Evolutionary conservation across 2,797 vertebrate genomes (phyloP).

Genomic region (Gymnoscopelus microlampas): DNA sequence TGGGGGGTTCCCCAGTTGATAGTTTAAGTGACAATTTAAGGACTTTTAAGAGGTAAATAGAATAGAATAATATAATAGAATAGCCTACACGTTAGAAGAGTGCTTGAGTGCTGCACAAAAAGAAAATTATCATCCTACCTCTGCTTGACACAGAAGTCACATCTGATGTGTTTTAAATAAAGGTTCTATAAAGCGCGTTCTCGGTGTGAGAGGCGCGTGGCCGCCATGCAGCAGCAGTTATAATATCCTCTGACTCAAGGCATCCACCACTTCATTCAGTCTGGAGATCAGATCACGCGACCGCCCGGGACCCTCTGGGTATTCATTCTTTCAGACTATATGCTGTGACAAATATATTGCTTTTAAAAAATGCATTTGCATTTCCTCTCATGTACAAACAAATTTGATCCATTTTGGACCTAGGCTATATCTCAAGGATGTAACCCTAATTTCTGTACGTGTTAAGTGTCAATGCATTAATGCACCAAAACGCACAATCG

Average conservation of each 20-base stretch:
- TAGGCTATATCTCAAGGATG: conserved; percentile 1
- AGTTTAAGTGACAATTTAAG: no score
- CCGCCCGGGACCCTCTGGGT: conserved; percentile 18
- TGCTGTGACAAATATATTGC: not conserved
- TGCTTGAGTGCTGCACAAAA: no score
- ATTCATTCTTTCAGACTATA: conserved; percentile 10
- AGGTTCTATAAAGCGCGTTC: conserved; percentile 53
- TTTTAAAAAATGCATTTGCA: not conserved
- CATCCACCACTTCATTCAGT: conserved; percentile 60
- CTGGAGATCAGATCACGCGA: conserved; percentile 53
- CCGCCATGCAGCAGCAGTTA: conserved; percentile 24
- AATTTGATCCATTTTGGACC: not conserved
- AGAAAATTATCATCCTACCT: no score
- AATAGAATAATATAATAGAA: no score
- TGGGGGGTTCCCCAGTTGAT: no score
- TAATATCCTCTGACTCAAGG: conserved; percentile 56
- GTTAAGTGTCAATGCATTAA: not conserved
- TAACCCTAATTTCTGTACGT: not conserved
- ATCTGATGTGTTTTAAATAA: no score
- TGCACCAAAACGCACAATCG: conserved; percentile 1
- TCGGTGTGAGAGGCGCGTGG: conserved; percentile 49
- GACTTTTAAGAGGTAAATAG: no score
- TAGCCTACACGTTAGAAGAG: no score
- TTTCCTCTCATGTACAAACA: not conserved
- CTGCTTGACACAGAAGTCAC: no score